phyloP scores from a whole-genome alignment of 2,797 vertebrate genomes.

The Poeciliopsis paucimaculata region DNA sequence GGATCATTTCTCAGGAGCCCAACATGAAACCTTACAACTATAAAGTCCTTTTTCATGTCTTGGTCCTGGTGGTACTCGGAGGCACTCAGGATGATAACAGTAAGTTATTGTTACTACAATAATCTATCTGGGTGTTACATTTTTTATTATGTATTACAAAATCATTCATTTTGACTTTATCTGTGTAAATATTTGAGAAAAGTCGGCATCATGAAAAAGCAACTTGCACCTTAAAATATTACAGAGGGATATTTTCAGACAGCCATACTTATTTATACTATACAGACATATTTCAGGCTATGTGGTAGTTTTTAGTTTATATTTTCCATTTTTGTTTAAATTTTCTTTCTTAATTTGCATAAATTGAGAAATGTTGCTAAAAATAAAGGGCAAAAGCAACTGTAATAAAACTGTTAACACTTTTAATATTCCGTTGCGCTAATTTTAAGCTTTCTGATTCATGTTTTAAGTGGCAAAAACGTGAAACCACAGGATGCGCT shows the following conservation, averaged over 20 bases:
- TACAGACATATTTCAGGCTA: not conserved
- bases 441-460: not conserved
- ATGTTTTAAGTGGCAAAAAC: not conserved
- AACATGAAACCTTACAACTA: slow-evolving; percentile 19
- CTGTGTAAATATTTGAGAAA: not conserved
- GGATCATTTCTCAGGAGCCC: not conserved
- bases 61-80: not conserved
- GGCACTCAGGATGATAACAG: not conserved
- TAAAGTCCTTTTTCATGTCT: slow-evolving; percentile 5
- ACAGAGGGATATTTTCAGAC: not conserved
- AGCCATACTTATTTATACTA: not conserved
- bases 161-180: not conserved
- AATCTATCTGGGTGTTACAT: not conserved
- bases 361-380: not conserved
- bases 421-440: not conserved
- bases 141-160: not conserved
- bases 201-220: not conserved
- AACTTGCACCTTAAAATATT: not conserved
- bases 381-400: not conserved
- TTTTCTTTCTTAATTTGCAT: not conserved
- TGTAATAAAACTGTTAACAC: not conserved
- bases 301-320: not conserved
- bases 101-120: slow-evolving; percentile 38
- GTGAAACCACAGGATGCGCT: slow-evolving; percentile 1
- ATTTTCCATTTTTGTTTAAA: not conserved